A percentile compares a stretch with the other conserved stretches of the same genome.
Evolutionary conservation across 2,888 invertebrate genomes (phyloP).

Genomic region (Tipula confusa): DNA sequence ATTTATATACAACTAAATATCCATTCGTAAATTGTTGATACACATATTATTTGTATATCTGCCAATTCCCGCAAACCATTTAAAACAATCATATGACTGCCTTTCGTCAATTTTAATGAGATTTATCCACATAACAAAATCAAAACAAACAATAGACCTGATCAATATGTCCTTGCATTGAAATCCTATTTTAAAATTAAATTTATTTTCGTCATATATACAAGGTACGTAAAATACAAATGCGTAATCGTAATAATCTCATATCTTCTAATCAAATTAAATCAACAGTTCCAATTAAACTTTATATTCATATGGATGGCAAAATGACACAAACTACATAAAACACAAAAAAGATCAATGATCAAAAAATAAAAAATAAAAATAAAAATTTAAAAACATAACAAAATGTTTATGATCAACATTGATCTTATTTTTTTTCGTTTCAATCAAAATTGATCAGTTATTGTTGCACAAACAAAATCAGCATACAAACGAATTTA

Average conservation of each 20-base stretch:
- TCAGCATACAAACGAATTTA: conserved; percentile 25
- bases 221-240: no score
- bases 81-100: neutral
- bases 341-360: neutral
- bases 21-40: no score
- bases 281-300: neutral
- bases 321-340: neutral
- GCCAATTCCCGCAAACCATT: no score
- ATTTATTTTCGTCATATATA: neutral
- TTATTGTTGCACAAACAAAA: neutral
- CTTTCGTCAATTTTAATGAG: conserved; percentile 3
- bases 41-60: no score
- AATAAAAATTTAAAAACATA: neutral
- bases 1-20: no score
- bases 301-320: neutral
- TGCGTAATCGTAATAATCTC: neutral
- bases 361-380: neutral
- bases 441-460: conserved; percentile 16
- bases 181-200: neutral
- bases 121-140: neutral
- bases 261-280: neutral
- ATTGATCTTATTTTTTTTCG: neutral
- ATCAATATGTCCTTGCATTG: neutral
- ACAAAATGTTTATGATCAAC: conserved; percentile 16
- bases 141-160: neutral